phyloP scores from a whole-genome alignment of 2,888 invertebrate genomes.

The Clepsis dumicolana region DNA sequence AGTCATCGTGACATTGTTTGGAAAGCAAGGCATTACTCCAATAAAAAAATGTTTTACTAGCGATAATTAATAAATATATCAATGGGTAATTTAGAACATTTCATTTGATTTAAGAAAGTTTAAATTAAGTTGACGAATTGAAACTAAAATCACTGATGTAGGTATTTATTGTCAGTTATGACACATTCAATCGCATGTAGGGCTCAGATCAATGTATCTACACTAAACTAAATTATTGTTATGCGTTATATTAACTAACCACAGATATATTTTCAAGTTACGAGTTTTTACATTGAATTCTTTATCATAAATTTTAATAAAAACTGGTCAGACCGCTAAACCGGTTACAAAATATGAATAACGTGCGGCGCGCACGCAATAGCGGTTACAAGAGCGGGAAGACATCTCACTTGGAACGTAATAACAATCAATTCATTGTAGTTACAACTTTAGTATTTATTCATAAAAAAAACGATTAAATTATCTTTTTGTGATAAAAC shows the following conservation, averaged over 20 bases:
- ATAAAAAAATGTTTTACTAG: too few relatives aligned
- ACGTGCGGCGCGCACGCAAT: not conserved
- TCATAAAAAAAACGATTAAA: not conserved
- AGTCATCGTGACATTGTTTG: too few relatives aligned
- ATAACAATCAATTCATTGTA: not conserved
- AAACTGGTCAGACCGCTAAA: constrained; percentile 8
- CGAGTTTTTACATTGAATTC: not conserved
- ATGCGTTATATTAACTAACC: not conserved
- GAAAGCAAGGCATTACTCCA: too few relatives aligned
- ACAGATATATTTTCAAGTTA: not conserved
- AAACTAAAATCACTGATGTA: too few relatives aligned
- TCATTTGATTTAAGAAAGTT: too few relatives aligned
- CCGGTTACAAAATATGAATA: constrained; percentile 2
- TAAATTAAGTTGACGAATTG: too few relatives aligned
- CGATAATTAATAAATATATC: too few relatives aligned
- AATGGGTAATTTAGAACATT: too few relatives aligned
- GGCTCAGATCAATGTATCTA: too few relatives aligned
- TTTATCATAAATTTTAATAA: constrained; percentile 5
- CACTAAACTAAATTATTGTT: not conserved
- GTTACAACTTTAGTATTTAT: not conserved
- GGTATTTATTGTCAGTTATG: too few relatives aligned
- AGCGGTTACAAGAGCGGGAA: not conserved
- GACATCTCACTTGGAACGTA: not conserved
- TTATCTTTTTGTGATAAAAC: not conserved
- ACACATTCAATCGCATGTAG: too few relatives aligned